A percentile compares a stretch with the other conserved stretches of the same genome.
Conservation (phyloP, 2,113 vertebrate genomes). For the Cercocebus atys region DNA sequence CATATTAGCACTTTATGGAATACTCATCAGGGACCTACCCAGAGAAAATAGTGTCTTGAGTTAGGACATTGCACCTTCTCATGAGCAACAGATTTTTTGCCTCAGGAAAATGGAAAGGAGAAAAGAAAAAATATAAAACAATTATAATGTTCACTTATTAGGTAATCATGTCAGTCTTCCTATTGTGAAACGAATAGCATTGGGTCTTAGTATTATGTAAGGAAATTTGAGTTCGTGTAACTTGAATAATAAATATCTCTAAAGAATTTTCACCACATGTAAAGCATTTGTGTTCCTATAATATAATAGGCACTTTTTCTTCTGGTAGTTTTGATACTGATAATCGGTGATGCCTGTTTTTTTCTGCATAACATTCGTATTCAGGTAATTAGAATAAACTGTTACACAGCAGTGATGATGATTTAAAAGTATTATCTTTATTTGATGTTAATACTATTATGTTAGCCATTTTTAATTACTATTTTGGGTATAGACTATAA, state of each 20-base stretch:
- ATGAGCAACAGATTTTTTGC: background rate
- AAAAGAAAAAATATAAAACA: background rate
- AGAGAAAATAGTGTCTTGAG: background rate
- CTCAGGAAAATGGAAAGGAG: constrained; percentile 16
- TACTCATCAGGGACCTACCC: background rate
- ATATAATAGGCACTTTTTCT: background rate
- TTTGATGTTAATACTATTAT: constrained; percentile 73
- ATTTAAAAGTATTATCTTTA: constrained; percentile 60
- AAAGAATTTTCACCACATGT: constrained; percentile 69
- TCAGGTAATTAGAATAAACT: constrained; percentile 45
- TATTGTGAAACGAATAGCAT: constrained; percentile 61
- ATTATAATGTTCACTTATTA: background rate
- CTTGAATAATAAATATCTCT: constrained; percentile 37
- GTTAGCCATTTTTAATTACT: constrained; percentile 83
- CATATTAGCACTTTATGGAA: background rate
- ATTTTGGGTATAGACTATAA: constrained; percentile 79
- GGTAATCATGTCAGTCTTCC: constrained; percentile 57
- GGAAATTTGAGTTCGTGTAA: background rate
- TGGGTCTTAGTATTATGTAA: constrained; percentile 66
- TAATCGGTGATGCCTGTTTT: constrained; percentile 54
- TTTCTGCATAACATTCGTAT: constrained; percentile 49
- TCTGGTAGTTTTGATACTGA: background rate
- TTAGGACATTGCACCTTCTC: background rate
- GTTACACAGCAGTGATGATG: constrained; percentile 30
- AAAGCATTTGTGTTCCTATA: constrained; percentile 47